Percentiles rank a stretch among this genome's conserved stretches.
These are phyloP conservation scores for Sula dactylatra DNA, from an alignment of 2,113 vertebrate genomes.

Conservation along the genomic window DNA sequence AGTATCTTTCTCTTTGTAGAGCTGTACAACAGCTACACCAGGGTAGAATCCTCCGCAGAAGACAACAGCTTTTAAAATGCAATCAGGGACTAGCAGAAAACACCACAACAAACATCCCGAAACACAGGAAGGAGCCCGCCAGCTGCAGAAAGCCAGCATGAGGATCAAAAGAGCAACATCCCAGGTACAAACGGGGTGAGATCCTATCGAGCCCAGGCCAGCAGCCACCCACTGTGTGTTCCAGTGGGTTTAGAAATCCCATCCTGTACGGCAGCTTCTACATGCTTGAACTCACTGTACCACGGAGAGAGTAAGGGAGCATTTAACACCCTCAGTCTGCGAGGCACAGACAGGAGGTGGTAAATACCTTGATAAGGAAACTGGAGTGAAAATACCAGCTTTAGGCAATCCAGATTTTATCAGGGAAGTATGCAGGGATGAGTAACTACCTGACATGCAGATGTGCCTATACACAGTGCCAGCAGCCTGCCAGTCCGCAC, in stretches of 20 bases:
- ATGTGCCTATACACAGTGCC: slow-evolving; percentile 38
- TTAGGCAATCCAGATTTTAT: slow-evolving; percentile 67
- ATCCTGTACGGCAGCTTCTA: background rate
- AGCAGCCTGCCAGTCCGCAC: slow-evolving; percentile 34
- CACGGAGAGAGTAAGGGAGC: background rate
- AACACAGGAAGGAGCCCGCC: background rate
- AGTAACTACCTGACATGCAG: slow-evolving; percentile 56
- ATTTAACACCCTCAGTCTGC: slow-evolving; percentile 9
- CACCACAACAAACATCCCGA: background rate
- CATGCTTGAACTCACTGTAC: background rate
- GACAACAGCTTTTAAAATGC: background rate
- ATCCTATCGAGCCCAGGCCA: background rate
- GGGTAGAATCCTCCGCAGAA: background rate
- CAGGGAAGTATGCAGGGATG: slow-evolving; percentile 55
- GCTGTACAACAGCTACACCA: background rate
- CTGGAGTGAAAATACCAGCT: slow-evolving; percentile 59
- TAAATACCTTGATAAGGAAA: slow-evolving; percentile 67
- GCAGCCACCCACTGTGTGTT: background rate
- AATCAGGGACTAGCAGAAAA: background rate
- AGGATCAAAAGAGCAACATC: background rate
- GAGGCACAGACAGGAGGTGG: slow-evolving; percentile 46
- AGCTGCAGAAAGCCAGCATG: background rate
- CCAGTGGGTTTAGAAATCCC: background rate
- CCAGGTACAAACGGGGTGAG: background rate
- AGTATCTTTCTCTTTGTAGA: background rate